phyloP scores from a whole-genome alignment of 2,797 vertebrate genomes.

The Myioborus miniatus region DNA sequence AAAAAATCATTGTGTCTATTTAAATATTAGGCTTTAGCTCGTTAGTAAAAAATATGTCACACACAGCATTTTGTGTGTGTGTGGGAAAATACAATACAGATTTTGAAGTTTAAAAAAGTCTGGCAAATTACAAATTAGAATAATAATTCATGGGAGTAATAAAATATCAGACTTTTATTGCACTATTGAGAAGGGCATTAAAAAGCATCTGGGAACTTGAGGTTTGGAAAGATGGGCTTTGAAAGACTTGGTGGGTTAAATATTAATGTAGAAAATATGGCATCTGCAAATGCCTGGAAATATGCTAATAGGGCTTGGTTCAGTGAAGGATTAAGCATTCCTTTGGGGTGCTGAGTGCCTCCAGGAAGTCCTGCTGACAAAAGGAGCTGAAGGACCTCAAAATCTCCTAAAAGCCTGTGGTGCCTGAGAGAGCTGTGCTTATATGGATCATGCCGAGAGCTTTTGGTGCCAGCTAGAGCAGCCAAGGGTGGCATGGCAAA shows the following conservation, averaged over 20 bases:
- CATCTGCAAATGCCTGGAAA: conserved; percentile 73
- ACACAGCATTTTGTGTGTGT: neutral
- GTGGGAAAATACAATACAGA: conserved; percentile 73
- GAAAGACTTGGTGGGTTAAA: conserved; percentile 78
- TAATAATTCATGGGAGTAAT: conserved; percentile 81
- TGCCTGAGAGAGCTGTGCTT: neutral
- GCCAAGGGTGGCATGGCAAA: neutral
- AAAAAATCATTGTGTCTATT: conserved; percentile 65
- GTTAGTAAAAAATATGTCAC: conserved; percentile 60
- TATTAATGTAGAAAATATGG: conserved; percentile 82
- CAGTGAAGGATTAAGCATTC: neutral
- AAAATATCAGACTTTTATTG: conserved; percentile 80
- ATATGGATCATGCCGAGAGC: neutral
- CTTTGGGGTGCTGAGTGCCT: conserved; percentile 27
- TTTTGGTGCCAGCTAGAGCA: neutral
- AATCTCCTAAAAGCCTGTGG: neutral
- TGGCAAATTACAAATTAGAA: conserved; percentile 78
- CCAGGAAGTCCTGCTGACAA: conserved; percentile 5
- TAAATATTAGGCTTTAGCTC: conserved; percentile 71
- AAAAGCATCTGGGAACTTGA: conserved; percentile 78
- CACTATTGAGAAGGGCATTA: conserved; percentile 78
- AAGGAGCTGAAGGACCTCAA: neutral
- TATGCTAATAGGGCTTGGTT: conserved; percentile 44
- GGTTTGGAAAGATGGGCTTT: conserved; percentile 72
- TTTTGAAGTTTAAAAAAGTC: conserved; percentile 76